Conservation (phyloP, 2,797 vertebrate genomes). For the Poeciliopsis turneri region DNA sequence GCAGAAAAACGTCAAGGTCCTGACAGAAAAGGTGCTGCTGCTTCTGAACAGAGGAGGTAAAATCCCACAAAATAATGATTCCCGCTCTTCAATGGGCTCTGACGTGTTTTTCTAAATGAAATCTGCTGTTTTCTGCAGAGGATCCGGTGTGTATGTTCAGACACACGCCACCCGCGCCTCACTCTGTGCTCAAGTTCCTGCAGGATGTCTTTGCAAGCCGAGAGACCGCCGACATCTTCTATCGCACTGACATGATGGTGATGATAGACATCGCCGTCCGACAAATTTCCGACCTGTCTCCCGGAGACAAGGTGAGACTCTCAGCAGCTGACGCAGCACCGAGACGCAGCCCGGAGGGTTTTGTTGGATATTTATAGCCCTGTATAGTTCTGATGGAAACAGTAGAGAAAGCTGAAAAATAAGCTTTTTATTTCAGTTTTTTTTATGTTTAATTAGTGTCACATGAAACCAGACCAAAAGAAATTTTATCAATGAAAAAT, state of each 20-base stretch:
- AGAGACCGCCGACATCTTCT: conserved; percentile 92
- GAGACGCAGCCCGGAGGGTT: neutral
- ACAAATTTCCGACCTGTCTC: conserved; percentile 95
- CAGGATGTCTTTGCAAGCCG: conserved; percentile 91
- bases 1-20: conserved; percentile 92
- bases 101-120: neutral
- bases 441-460: neutral
- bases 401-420: neutral
- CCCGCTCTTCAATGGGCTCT: rapidly evolving
- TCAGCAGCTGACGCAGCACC: neutral
- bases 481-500: neutral
- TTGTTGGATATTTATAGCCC: neutral
- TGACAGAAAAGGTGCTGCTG: conserved; percentile 93
- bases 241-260: conserved; percentile 98
- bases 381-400: neutral
- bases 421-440: neutral
- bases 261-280: conserved; percentile 97
- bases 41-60: conserved; percentile 96
- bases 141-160: conserved; percentile 96
- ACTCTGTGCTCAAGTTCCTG: conserved; percentile 95
- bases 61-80: conserved; percentile 6
- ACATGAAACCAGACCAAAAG: neutral
- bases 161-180: conserved; percentile 90
- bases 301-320: conserved; percentile 89
- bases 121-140: conserved; percentile 72